Conservation (phyloP, 64 coral and sea anemone species). For the Orbicella faveolata region DNA sequence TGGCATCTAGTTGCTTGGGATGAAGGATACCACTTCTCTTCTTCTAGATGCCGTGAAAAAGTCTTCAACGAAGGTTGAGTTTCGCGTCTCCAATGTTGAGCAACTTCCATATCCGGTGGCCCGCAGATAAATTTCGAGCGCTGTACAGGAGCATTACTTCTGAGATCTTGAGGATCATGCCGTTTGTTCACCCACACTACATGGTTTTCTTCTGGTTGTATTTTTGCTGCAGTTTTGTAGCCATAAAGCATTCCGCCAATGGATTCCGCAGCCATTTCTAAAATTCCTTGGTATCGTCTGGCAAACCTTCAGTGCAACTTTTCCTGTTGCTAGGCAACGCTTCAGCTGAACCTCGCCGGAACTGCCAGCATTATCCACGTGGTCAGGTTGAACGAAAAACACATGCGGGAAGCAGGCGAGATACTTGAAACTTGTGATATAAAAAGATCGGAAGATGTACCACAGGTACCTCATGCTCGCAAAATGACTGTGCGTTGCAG, state of each 20-base stretch:
- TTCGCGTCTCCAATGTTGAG: slow-evolving; percentile 74
- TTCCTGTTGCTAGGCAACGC: slow-evolving; percentile 18
- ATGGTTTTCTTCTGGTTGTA: slow-evolving; percentile 54
- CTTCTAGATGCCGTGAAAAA: slow-evolving; percentile 89
- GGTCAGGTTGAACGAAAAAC: not conserved
- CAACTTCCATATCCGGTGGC: slow-evolving; percentile 21
- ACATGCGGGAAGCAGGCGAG: no score
- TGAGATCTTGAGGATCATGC: slow-evolving; percentile 79
- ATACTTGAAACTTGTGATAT: no score
- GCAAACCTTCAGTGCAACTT: not conserved
- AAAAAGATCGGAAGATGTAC: no score
- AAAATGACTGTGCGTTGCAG: no score
- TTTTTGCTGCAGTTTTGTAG: slow-evolving; percentile 57
- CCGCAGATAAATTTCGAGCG: slow-evolving; percentile 83
- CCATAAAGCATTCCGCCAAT: slow-evolving; percentile 80
- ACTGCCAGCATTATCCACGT: not conserved
- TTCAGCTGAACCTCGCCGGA: not conserved
- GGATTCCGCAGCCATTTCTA: slow-evolving; percentile 82
- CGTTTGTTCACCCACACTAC: slow-evolving; percentile 97
- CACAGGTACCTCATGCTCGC: no score
- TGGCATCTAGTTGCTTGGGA: slow-evolving; percentile 88
- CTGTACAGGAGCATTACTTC: slow-evolving; percentile 87
- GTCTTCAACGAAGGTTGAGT: slow-evolving; percentile 76
- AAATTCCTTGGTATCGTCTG: not conserved
- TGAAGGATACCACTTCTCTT: slow-evolving; percentile 81